Percentiles rank a stretch among this genome's conserved stretches.
phyloP scores from a whole-genome alignment of 2,888 invertebrate species.

The Sthenelais limicola region DNA sequence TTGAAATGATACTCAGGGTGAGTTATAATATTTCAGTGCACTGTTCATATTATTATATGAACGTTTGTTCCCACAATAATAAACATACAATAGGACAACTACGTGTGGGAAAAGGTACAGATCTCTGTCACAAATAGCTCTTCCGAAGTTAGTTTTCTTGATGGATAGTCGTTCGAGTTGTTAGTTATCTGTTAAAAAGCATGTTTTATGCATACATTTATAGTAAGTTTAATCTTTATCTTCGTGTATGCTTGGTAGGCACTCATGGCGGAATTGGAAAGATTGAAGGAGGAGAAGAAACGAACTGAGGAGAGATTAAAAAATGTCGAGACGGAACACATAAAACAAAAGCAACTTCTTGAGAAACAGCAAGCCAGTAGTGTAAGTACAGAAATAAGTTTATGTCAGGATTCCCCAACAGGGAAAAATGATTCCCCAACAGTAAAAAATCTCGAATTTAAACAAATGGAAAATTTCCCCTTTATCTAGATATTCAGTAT shows the following conservation, averaged over 20 bases:
- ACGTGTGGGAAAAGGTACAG: too few species aligned
- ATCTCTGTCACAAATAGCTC: too few species aligned
- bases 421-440: too few species aligned
- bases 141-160: too few species aligned
- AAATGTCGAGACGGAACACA: constrained; percentile 59
- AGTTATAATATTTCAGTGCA: neutral
- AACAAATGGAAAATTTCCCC: too few species aligned
- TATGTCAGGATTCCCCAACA: too few species aligned
- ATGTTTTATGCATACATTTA: too few species aligned
- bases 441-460: too few species aligned
- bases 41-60: neutral
- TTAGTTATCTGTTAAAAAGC: neutral
- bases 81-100: too few species aligned
- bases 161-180: neutral
- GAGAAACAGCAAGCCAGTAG: constrained; percentile 60
- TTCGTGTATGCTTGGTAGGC: constrained; percentile 1
- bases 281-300: constrained; percentile 60
- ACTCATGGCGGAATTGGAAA: constrained; percentile 56
- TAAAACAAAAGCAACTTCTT: constrained; percentile 54
- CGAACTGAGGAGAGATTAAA: constrained; percentile 58
- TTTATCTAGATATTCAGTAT: too few species aligned
- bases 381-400: constrained; percentile 48
- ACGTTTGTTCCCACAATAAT: too few species aligned
- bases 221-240: too few species aligned
- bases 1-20: neutral